Evolutionary conservation across 23 tunicate species (phyloP), one percentile per base, ranked within the genome.

Genomic region (Phallusia fumigata): DNA sequence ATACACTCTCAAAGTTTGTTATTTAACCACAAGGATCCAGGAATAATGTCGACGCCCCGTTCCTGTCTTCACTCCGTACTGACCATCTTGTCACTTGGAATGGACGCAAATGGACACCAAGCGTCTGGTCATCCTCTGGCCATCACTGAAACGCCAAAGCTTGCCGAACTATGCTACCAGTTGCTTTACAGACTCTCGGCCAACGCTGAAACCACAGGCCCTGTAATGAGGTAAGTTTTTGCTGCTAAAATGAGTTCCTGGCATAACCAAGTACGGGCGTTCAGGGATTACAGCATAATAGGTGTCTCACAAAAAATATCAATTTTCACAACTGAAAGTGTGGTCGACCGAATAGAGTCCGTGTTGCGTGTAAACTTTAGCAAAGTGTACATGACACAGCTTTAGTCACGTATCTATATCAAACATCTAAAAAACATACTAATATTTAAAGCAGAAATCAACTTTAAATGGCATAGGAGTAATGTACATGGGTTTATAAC

Each of bases 1-100:
- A n/a, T n/a, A n/a, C 58, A 58, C 11, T 58, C 13, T 58, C 16
- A 58, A 58, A 58, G 13, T 58, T 58, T 22, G 13, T 58, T 58
- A 21, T 58, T 22, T 58, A 58, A 58, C 28, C 47, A 40, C 10
- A 3, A 93, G 98, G 98, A 93, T 81, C 93, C 98, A 0, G 98
- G 98, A 0, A 84, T 88, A 0, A 30, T 93, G 73, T 89, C 86
- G 10, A 58, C 98, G 0, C 65, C 89, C 49, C 89, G 98, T 8
- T 81, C 90, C 19, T 94, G 98, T 50, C 84, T 94, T 10, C 98
- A 94, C 65, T 94, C 98, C 13, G 83, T 94, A 10, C 88, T 94
- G 47, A 77, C 86, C 36, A 89, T 94, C 30, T 83, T 94, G 6
- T 83, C 88, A 24, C 79, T 58, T 12, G 90, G 85, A 2, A 50